Conservation (phyloP, 2,888 invertebrate species). For the Calameuta idolon region DNA sequence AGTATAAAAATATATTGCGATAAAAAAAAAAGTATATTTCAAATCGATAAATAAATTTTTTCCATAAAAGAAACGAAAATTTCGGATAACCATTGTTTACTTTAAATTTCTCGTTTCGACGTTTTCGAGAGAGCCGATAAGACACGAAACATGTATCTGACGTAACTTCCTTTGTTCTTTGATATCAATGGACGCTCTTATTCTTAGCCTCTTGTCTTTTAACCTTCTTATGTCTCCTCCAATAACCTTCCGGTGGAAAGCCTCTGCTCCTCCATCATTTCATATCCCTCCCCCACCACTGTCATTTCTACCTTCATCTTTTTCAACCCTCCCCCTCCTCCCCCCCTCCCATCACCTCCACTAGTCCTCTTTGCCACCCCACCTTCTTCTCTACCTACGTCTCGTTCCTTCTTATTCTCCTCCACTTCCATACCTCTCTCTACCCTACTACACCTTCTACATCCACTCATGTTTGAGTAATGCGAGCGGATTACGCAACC, state of each 20-base stretch:
- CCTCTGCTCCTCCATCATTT: slow-evolving; percentile 4
- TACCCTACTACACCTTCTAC: slow-evolving; percentile 18
- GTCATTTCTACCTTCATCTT: slow-evolving; percentile 9
- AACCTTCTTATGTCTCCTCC: slow-evolving; percentile 23
- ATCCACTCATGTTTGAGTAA: slow-evolving; percentile 46
- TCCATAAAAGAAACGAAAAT: not conserved
- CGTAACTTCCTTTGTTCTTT: not conserved
- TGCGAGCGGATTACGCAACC: slow-evolving; percentile 43
- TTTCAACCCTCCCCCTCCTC: not conserved
- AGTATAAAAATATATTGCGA: no score
- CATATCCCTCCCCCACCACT: slow-evolving; percentile 1
- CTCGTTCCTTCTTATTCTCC: slow-evolving; percentile 4
- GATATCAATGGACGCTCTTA: not conserved
- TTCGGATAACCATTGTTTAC: not conserved
- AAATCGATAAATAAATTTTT: no score
- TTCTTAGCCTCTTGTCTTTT: slow-evolving; percentile 16
- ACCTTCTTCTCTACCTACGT: slow-evolving; percentile 7
- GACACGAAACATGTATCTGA: not conserved
- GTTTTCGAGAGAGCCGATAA: not conserved
- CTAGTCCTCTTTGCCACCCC: slow-evolving; percentile 8
- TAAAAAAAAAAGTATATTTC: no score
- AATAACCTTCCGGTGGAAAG: slow-evolving; percentile 13
- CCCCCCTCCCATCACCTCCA: not conserved
- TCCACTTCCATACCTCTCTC: not conserved
- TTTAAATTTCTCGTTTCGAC: not conserved